Evolutionary conservation across 2,113 vertebrate species (phyloP).

Genomic region (Rhynchopsitta pachyrhyncha): DNA sequence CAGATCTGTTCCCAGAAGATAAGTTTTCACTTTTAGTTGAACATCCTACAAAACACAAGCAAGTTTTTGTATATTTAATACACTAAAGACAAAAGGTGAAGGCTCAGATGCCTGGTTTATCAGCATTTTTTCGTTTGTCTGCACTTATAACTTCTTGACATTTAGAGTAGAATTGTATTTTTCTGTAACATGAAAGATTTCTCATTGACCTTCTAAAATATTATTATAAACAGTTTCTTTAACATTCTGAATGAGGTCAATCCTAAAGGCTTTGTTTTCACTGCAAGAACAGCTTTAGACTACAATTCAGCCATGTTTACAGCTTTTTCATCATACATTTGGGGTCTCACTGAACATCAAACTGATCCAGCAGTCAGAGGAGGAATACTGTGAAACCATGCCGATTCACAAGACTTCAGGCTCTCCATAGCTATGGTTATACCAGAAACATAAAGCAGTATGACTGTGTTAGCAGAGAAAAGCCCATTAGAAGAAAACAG

Average conservation of each 20-base stretch:
- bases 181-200: not conserved
- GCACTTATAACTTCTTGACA: not conserved
- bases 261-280: not conserved
- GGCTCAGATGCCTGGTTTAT: not conserved
- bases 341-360: not conserved
- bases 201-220: not conserved
- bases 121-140: not conserved
- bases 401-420: not conserved
- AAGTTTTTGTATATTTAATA: not conserved
- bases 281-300: not conserved
- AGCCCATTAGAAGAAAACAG: not conserved
- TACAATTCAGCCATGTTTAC: not conserved
- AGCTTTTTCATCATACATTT: not conserved
- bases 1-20: conserved; percentile 96
- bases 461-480: not conserved
- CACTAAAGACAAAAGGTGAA: not conserved
- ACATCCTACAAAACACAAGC: conserved; percentile 85
- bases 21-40: conserved; percentile 97
- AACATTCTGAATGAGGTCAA: not conserved
- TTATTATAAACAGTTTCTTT: not conserved
- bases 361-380: not conserved
- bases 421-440: not conserved
- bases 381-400: not conserved
- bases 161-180: not conserved
- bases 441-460: not conserved